Evolutionary conservation across 2,888 invertebrate genomes (phyloP), one percentile per base, ranked within the genome.

Genomic region (Torymus auratus): DNA sequence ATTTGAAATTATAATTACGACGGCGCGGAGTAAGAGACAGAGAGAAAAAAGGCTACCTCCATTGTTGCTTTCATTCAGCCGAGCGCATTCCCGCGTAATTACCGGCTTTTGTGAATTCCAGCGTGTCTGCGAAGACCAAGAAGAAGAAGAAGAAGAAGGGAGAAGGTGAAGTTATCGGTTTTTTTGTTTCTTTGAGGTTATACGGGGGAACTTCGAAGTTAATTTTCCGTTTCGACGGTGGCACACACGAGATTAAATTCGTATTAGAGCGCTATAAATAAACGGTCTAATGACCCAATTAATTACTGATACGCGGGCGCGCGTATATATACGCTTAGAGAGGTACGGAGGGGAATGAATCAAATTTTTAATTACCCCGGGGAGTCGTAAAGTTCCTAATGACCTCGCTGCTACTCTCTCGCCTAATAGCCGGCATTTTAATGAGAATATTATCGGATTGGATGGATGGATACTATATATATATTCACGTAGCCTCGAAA

Each of bases 21-120:
- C 41, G 41, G 41, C 7, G 41, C 12, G 23, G 15, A 52, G 56
- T 7, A n/a, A 55, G 13, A 62, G 55, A n/a, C n/a, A 28, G 15
- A 12, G 20, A 61, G 20, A 56, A n/a, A 50, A 53, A 64, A 62
- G 12, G 11, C 23, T 41, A 12, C 61, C 58, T 23, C 17, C 70
- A 64, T 77, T 77, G 77, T 77, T 70, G 64, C 70, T 77, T 70
- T 52, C 77, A 70, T 77, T 77, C 70, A 70, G 56, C 64, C 64
- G 53, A 64, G 28, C 52, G 61, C 68, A 77, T 77, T 77, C 64
- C 28, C 23, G 50, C 15, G 64, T 70, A 77, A 77, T 77, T 77
- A 70, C 20, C 64, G 50, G 64, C 17, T 62, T 62, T 53, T 69
- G 41, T 61, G 52, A 50, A 77, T 70, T 77, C 70, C 50, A 12